Percentiles rank a stretch among this genome's conserved stretches.
phyloP scores from a whole-genome alignment of 1,140 invertebrate genomes.

The Penaeus indicus region DNA sequence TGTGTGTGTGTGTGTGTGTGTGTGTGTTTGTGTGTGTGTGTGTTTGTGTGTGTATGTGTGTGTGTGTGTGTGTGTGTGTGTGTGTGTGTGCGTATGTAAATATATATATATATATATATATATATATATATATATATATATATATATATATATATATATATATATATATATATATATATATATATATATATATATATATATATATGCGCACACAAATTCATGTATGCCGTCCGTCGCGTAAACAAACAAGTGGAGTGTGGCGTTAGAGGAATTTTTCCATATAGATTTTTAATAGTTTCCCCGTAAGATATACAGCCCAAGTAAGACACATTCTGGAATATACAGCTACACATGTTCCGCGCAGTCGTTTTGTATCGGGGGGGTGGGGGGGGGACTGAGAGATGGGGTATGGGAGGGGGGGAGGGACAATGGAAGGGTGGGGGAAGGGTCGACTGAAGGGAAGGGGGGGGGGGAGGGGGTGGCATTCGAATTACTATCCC shows the following conservation, averaged over 20 bases:
- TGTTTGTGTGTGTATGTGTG: not conserved
- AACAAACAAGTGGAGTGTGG: no score
- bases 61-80: not conserved
- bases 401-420: not conserved
- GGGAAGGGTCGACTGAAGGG: no score
- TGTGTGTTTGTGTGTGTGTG: not conserved
- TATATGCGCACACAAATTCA: not conserved
- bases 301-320: not conserved
- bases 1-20: no score
- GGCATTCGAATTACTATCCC: no score
- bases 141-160: slow-evolving; percentile 19
- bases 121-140: not conserved
- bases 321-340: slow-evolving; percentile 1
- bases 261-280: not conserved
- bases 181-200: not conserved
- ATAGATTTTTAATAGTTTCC: not conserved
- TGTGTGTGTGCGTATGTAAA: not conserved
- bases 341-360: not conserved
- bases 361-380: not conserved
- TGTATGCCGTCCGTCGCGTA: no score
- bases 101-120: not conserved
- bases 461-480: no score
- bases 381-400: not conserved
- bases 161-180: slow-evolving; percentile 15
- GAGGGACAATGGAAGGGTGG: no score